Conservation (phyloP, 2,888 invertebrate species). For the Lottia gigantea region DNA sequence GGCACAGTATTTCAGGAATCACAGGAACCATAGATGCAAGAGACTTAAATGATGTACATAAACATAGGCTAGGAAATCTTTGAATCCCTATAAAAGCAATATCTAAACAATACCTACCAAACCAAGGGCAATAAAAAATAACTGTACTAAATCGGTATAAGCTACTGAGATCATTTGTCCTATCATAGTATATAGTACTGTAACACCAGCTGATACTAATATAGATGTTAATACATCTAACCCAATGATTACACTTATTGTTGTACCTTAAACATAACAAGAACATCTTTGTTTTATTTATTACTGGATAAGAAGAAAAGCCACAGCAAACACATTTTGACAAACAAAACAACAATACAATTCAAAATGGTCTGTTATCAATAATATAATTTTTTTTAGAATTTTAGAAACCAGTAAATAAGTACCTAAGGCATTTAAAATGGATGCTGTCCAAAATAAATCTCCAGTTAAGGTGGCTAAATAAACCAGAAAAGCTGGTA, state of each 20-base stretch:
- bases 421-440: constrained; percentile 41
- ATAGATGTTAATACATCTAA: constrained; percentile 32
- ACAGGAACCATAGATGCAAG: no score
- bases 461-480: constrained; percentile 40
- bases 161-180: constrained; percentile 51
- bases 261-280: constrained; percentile 34
- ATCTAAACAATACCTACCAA: constrained; percentile 33
- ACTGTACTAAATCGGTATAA: constrained; percentile 47
- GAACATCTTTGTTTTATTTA: no score
- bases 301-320: no score
- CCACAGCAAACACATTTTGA: no score
- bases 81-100: no score
- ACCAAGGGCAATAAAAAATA: constrained; percentile 39
- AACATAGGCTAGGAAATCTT: no score
- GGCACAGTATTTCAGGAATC: no score
- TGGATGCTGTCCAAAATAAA: constrained; percentile 43
- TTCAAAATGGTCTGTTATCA: no score
- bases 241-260: constrained; percentile 42
- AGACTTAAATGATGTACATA: no score
- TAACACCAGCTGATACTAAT: constrained; percentile 39
- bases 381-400: no score
- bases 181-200: constrained; percentile 44
- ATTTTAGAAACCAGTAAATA: not conserved
- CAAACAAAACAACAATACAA: no score
- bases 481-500: constrained; percentile 34